Evolutionary conservation across 2,888 invertebrate species (phyloP), one percentile per base, ranked within the genome.

Genomic region (Drosophila ezoana): DNA sequence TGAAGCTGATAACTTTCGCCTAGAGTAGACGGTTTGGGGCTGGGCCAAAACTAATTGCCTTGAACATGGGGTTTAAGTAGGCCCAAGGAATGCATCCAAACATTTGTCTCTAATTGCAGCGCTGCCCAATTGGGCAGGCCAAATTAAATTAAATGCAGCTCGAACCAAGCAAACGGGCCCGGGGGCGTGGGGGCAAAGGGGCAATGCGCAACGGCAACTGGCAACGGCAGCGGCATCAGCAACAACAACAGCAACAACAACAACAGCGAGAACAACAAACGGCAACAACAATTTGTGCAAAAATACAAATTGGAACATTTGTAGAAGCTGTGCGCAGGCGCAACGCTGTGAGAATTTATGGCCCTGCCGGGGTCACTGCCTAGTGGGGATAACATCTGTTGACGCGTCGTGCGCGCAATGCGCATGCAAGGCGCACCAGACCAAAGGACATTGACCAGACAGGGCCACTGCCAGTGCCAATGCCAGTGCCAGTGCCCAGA

Each of bases 221-320:
- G 64, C 64, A 66, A 53, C 45, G 32, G 51, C 69, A 51, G 45
- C 20, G 20, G 53, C 65, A 45, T 41, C 33, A 13, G 38, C 65
- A 54, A 45, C 66, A 70, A 56, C 60, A 54, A 32, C 41, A 54
- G 20, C 41, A 44, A 4, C 65, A 54, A 49, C 62, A 70, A 56
- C 61, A 54, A 32, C 41, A 44, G 4, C 40, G 44, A 37, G 48
- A 64, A 43, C 45, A 41, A 40, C 75, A 60, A 71, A 43, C 52
- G 33, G 49, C 76, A 66, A 76, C 81, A 83, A 84, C 84, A 88
- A 79, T 87, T 87, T 87, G 89, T 75, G 80, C 82, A 84, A 79
- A 88, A 85, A 87, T 89, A 89, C 87, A 89, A 87, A 87, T 87
- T 87, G 87, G 90, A 89, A 89, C 90, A 88, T 81, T 88, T 88